Base-by-base conservation (phyloP, 2,113 vertebrate species). In the Oryzias curvinotus region DNA sequence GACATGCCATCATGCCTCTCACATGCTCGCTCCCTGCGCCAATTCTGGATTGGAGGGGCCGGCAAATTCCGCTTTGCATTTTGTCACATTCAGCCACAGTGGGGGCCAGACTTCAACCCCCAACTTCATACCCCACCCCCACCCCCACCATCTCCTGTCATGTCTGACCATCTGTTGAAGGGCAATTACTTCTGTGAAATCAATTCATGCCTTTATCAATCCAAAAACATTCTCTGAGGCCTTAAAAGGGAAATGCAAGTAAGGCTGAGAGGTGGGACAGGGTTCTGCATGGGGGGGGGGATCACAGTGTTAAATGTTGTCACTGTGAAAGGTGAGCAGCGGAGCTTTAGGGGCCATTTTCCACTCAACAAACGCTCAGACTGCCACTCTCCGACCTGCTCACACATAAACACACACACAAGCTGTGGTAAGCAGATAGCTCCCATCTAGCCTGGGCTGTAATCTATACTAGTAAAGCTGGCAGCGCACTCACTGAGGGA, bases 1-100 rank as follows among this genome's bases (percentile, higher is more conserved):
- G 89, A 93, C 93, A 92, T 94, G 89, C 92, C 92, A 93, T 90
- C 87, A 85, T 84, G 77, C 80, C 90, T 91, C 93, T 93, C 88
- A 89, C 91, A 92, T 92, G 89, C 86, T 90, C 85, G 77, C 81
- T 87, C 85, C 71, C 51, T 62, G 14, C 90, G 91, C 87, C 91
- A 91, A 91, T 95, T 94, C 93, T 92, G 92, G 89, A 91, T 76
- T 62, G 81, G 75, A 71, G 91, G 72, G 84, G 82, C 60, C 50
- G 59, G 73, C 81, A 84, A 91, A 94, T 94, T 94, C 90, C 91
- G 80, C 82, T 89, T 89, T 87, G 91, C 91, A 94, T 95, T 95
- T 94, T 95, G 91, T 94, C 92, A 93, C 92, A 93, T 93, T 83
- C 70, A 56, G 44, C 75, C 76, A 5, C 79, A 68, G 78, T 70